These are phyloP conservation scores for Pan paniscus DNA, from an alignment of 2,113 vertebrate genomes.

Conservation along the genomic window DNA sequence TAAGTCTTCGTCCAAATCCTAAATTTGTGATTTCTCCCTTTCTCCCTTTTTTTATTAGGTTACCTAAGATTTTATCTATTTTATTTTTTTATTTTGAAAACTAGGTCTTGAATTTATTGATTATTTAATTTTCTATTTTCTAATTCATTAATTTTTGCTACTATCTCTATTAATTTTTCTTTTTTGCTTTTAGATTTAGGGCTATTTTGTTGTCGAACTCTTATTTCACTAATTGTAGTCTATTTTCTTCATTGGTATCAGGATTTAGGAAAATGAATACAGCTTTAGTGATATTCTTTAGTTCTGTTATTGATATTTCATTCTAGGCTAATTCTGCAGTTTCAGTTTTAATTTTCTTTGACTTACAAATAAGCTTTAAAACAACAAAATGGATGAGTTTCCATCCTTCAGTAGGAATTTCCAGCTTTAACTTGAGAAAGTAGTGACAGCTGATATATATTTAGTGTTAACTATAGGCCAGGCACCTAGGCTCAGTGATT, in stretches of 20 bases:
- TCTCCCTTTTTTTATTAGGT: background rate
- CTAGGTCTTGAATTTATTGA: background rate
- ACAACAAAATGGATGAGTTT: background rate
- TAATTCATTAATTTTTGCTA: background rate
- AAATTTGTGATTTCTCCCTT: background rate
- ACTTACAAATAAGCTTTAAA: background rate
- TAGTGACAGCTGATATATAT: background rate
- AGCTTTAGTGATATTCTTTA: background rate
- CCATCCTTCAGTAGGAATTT: background rate
- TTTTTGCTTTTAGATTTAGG: background rate
- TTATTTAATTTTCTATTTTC: background rate
- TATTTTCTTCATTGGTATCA: background rate
- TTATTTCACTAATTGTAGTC: background rate
- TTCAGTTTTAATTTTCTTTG: conserved; percentile 39
- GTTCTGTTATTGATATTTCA: background rate
- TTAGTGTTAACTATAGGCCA: background rate
- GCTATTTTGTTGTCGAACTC: background rate
- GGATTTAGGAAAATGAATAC: background rate
- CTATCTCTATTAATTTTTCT: background rate
- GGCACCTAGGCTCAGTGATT: background rate
- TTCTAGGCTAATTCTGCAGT: background rate
- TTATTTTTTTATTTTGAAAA: background rate
- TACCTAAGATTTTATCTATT: background rate
- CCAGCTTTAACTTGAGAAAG: background rate
- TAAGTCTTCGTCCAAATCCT: background rate